Base-by-base conservation (phyloP, 2,888 invertebrate genomes). In the Eilema depressum region DNA sequence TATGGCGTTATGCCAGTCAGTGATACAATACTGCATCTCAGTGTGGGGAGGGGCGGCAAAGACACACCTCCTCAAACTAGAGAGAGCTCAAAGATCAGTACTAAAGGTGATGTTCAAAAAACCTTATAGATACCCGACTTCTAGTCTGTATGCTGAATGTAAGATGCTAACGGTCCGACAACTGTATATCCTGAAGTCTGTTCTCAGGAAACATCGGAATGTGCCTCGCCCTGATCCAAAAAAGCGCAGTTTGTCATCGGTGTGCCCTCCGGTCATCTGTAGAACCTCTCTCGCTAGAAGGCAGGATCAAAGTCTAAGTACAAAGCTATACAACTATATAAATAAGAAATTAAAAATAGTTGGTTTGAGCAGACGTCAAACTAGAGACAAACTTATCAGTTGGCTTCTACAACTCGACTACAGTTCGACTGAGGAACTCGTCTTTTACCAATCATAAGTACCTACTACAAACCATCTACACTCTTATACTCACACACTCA, bases 281-380 rank as follows among this genome's bases (percentile, higher is more conserved):
- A 61, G n/a, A n/a, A 61, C 61, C 30, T 61, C 61, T n/a, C 26
- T 61, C 61, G 61, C 30, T 10, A 61, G 61, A 61, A 17, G 61
- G 17, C 61, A 30, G 17, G 10, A 5, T 14, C 61, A 30, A 12
- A 20, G 2, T 61, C 17, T 61, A 30, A 61, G 30, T 8, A 28
- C 28, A 25, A 61, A 61, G 26, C 25, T 59, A 14, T 59, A 59
- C 2, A 59, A 59, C 59, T 14, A 25, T 20, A n/a, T n/a, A 4
- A 53, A 53, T 53, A 53, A 53, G n/a, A n/a, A n/a, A n/a, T n/a
- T n/a, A n/a, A n/a, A n/a, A n/a, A n/a, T n/a, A n/a, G n/a, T n/a
- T n/a, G n/a, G 53, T 33, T 33, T 33, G 33, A 33, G 33, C 33
- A 33, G 7, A 33, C 3, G 33, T 8, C 33, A 33, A 33, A 33